These are phyloP conservation scores for Ypsolopha scabrella DNA, from an alignment of 2,888 invertebrate species.

Conservation along the genomic window DNA sequence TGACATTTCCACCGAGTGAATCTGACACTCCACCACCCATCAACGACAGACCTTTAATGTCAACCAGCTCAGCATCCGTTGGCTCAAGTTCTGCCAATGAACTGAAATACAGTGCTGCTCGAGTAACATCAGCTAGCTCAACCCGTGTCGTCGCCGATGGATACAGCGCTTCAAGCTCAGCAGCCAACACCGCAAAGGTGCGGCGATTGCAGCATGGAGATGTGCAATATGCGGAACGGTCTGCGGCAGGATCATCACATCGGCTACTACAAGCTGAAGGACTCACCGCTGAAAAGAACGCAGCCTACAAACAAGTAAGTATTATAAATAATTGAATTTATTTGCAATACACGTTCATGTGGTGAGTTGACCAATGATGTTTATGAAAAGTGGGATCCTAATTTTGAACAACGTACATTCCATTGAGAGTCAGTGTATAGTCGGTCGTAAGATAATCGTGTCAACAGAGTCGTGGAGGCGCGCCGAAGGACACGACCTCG, in stretches of 20 bases:
- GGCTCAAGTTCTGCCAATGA: constrained; percentile 72
- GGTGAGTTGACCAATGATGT: neutral
- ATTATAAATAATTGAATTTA: neutral
- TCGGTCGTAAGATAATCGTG: constrained; percentile 9
- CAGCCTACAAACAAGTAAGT: constrained; percentile 76
- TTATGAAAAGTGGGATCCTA: too few species aligned
- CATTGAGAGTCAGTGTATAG: neutral
- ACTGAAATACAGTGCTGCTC: constrained; percentile 86
- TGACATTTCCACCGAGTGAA: constrained; percentile 79
- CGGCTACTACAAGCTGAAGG: constrained; percentile 87
- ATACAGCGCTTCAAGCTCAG: constrained; percentile 77
- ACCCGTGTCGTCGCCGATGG: constrained; percentile 86
- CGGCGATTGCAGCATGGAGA: constrained; percentile 82
- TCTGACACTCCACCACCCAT: constrained; percentile 77
- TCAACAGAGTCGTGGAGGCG: constrained; percentile 48
- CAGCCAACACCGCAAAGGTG: constrained; percentile 59
- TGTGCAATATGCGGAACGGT: constrained; percentile 83
- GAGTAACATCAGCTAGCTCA: constrained; percentile 78
- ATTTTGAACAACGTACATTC: too few species aligned
- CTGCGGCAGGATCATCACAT: constrained; percentile 81
- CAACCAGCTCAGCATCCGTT: constrained; percentile 50
- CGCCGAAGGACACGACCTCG: constrained; percentile 69
- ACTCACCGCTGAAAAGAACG: constrained; percentile 86
- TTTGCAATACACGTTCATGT: neutral
- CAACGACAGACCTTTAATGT: constrained; percentile 52